Conservation (phyloP, 2,888 invertebrate species). For the Cephus spinipes region DNA sequence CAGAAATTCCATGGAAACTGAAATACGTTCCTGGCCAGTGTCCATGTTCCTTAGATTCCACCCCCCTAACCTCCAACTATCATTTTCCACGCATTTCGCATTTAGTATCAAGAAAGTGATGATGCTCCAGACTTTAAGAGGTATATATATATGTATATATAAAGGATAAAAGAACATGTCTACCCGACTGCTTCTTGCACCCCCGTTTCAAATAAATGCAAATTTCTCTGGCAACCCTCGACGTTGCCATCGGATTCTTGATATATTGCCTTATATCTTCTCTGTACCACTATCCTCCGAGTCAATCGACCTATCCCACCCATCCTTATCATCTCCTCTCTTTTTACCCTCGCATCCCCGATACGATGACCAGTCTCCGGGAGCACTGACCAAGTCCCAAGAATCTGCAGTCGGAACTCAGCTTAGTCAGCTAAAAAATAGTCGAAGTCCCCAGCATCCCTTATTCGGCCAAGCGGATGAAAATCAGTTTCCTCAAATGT, state of each 20-base stretch:
- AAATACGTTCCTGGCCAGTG: conserved; percentile 14
- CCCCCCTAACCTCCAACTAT: not conserved
- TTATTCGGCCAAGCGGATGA: not conserved
- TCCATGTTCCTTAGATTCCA: conserved; percentile 26
- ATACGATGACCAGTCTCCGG: not conserved
- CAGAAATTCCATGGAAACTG: not conserved
- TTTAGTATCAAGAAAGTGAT: not conserved
- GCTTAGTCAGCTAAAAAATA: not conserved
- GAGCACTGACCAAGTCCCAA: not conserved
- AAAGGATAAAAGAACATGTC: not conserved
- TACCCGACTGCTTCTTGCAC: not conserved
- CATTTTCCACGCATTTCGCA: not conserved
- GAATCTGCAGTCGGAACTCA: not conserved
- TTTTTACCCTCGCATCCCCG: not conserved
- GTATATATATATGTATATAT: not conserved
- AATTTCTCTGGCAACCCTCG: conserved; percentile 34
- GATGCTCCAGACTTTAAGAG: conserved; percentile 10
- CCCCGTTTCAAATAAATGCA: conserved; percentile 37
- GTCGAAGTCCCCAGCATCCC: not conserved
- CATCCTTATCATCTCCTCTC: not conserved
- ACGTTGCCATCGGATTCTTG: conserved; percentile 24
- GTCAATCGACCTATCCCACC: not conserved
- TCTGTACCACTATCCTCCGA: conserved; percentile 11
- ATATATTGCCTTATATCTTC: conserved; percentile 32
- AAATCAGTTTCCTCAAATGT: not conserved